phyloP scores from a whole-genome alignment of 2,113 vertebrate genomes.

The Nothobranchius furzeri region DNA sequence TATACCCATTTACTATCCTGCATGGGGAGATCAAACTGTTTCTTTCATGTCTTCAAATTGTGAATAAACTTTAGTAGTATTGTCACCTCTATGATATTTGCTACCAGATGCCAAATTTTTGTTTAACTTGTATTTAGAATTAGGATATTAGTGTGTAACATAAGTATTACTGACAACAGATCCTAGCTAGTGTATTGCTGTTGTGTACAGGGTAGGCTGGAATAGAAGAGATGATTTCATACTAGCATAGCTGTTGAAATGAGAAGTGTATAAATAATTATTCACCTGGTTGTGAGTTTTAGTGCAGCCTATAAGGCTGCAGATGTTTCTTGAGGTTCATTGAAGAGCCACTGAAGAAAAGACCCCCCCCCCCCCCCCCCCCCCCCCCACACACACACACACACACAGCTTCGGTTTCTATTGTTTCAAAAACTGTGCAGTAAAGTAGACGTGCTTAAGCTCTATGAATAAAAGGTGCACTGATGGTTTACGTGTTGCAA shows the following conservation, averaged over 20 bases:
- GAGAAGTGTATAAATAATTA: constrained; percentile 26
- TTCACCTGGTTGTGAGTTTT: constrained; percentile 44
- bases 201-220: constrained; percentile 60
- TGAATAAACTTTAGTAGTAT: constrained; percentile 54
- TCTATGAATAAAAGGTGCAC: constrained; percentile 7
- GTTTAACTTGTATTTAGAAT: constrained; percentile 61
- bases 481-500: background rate
- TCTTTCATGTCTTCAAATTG: constrained; percentile 50
- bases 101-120: constrained; percentile 62
- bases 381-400: background rate
- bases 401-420: constrained; percentile 10
- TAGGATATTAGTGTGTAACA: constrained; percentile 37
- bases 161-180: constrained; percentile 52
- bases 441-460: constrained; percentile 25
- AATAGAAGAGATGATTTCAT: constrained; percentile 55
- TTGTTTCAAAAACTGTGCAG: constrained; percentile 28
- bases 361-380: constrained; percentile 8
- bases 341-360: constrained; percentile 29
- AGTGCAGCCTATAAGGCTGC: constrained; percentile 36
- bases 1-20: constrained; percentile 31
- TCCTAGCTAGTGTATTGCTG: constrained; percentile 41
- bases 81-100: constrained; percentile 45
- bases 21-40: constrained; percentile 36
- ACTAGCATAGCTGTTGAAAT: constrained; percentile 33
- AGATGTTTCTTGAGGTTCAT: constrained; percentile 32